phyloP scores from a whole-genome alignment of 1,140 invertebrate species.

The Rhynchophorus ferrugineus region DNA sequence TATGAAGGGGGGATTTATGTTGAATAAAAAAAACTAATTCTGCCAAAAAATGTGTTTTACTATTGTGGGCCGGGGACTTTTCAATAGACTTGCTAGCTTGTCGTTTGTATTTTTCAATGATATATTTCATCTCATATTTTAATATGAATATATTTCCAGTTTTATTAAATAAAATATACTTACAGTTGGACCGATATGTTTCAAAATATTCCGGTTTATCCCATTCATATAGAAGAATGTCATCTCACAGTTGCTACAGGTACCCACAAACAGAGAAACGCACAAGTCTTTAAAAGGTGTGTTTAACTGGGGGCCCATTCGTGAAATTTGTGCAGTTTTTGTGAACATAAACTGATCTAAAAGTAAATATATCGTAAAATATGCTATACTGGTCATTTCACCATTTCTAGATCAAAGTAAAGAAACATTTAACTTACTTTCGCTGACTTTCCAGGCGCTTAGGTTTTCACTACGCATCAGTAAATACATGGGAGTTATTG shows the following conservation, averaged over 20 bases:
- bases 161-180: too few relatives aligned
- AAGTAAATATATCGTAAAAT: slow-evolving; percentile 3
- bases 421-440: slow-evolving; percentile 25
- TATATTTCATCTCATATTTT: too few relatives aligned
- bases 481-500: slow-evolving; percentile 26
- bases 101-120: too few relatives aligned
- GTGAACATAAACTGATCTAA: slow-evolving; percentile 31
- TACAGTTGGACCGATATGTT: slow-evolving; percentile 23
- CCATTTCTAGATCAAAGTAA: too few relatives aligned
- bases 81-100: too few relatives aligned
- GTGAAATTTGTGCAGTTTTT: slow-evolving; percentile 23
- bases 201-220: slow-evolving; percentile 17
- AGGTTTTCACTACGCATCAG: slow-evolving; percentile 22
- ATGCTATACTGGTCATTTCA: background rate
- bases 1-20: too few relatives aligned
- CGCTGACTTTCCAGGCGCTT: slow-evolving; percentile 31
- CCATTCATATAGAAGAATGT: slow-evolving; percentile 24
- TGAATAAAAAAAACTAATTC: too few relatives aligned
- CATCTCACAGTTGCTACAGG: slow-evolving; percentile 26
- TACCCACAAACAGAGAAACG: slow-evolving; percentile 25
- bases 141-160: too few relatives aligned
- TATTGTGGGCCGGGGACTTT: too few relatives aligned
- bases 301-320: slow-evolving; percentile 25
- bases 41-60: too few relatives aligned
- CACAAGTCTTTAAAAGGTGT: slow-evolving; percentile 26